A percentile compares a stretch with the other conserved stretches of the same genome.
These are phyloP conservation scores for Platysternon megacephalum DNA, from an alignment of 2,113 vertebrate species.

Conservation along the genomic window DNA sequence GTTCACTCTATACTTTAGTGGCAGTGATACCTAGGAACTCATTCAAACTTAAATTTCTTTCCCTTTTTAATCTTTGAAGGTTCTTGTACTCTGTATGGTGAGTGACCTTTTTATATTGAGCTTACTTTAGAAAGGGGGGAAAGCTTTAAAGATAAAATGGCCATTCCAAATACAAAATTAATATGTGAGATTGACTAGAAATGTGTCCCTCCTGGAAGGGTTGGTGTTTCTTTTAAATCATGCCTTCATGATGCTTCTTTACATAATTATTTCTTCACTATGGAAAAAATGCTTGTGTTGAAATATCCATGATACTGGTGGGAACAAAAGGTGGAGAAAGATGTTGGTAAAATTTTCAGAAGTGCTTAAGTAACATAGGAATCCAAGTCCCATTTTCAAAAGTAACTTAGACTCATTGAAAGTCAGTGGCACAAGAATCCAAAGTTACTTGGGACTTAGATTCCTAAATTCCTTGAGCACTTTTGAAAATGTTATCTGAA, in stretches of 20 bases:
- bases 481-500: background rate
- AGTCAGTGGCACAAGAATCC: background rate
- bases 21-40: background rate
- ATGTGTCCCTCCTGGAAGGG: background rate
- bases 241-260: background rate
- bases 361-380: background rate
- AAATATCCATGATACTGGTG: background rate
- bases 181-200: background rate
- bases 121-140: background rate
- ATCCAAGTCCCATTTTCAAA: background rate
- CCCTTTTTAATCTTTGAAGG: background rate
- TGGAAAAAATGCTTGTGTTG: background rate
- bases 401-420: background rate
- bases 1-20: background rate
- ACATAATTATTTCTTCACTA: background rate
- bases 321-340: background rate
- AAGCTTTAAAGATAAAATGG: background rate
- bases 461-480: background rate
- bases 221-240: background rate
- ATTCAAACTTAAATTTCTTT: background rate
- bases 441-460: background rate
- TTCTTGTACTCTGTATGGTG: background rate
- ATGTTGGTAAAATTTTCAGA: background rate
- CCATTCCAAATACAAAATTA: background rate
- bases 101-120: background rate